These are phyloP conservation scores for Arothron firmamentum DNA, from an alignment of 2,113 vertebrate species.

Conservation along the genomic window DNA sequence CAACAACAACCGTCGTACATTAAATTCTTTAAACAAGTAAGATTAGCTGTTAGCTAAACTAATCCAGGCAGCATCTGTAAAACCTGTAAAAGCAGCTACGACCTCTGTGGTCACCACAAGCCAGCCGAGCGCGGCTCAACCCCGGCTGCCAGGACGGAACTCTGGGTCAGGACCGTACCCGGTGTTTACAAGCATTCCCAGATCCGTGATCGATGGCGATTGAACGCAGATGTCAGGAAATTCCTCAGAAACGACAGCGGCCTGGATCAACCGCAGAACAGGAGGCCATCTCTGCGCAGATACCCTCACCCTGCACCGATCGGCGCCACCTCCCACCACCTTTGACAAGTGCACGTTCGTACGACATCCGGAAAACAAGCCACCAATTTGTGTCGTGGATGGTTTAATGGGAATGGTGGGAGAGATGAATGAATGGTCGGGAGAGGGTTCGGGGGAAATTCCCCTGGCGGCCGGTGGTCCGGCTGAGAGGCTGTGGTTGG, in stretches of 20 bases:
- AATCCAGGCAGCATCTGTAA: too few species aligned
- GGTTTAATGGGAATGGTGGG: conserved; percentile 54
- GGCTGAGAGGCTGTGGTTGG: conserved; percentile 58
- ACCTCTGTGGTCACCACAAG: too few species aligned
- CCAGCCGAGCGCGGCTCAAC: too few species aligned
- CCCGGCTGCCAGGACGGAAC: too few species aligned
- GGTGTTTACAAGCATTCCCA: conserved; percentile 93
- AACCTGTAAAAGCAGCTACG: too few species aligned
- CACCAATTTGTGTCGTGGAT: conserved; percentile 79
- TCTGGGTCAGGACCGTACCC: conserved; percentile 74
- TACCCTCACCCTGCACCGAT: conserved; percentile 38
- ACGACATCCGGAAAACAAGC: conserved; percentile 88
- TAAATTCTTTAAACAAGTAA: too few species aligned
- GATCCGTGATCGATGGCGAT: conserved; percentile 95
- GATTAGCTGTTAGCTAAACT: too few species aligned
- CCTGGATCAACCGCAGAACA: conserved; percentile 92
- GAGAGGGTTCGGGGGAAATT: conserved; percentile 34
- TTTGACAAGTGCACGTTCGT: conserved; percentile 82
- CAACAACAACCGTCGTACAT: too few species aligned
- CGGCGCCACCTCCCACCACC: conserved; percentile 73
- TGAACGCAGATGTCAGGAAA: conserved; percentile 98
- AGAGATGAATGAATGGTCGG: conserved; percentile 70
- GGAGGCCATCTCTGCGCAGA: conserved; percentile 87
- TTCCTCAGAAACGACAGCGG: conserved; percentile 96
- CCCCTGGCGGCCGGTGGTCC: conserved; percentile 60